phyloP scores from a whole-genome alignment of 2,113 vertebrate genomes.

The Catharus fuscescens region DNA sequence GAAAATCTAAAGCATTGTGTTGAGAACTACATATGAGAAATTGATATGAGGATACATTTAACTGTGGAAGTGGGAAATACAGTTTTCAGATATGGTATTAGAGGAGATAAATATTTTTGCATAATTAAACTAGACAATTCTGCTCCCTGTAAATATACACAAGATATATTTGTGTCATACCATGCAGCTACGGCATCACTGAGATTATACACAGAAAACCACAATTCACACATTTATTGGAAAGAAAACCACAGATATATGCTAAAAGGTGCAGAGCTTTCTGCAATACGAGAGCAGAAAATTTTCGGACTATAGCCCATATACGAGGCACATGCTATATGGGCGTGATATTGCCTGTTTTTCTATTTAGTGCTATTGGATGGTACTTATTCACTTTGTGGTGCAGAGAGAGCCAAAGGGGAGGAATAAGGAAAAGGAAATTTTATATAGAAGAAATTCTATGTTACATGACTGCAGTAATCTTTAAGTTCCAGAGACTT shows the following conservation, averaged over 20 bases:
- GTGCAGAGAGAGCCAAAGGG: background rate
- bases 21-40: conserved; percentile 28
- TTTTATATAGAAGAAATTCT: background rate
- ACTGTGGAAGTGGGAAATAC: background rate
- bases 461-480: background rate
- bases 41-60: conserved; percentile 51
- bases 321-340: background rate
- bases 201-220: background rate
- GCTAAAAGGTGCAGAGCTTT: background rate
- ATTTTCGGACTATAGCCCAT: background rate
- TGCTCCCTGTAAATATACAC: background rate
- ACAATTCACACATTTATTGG: background rate
- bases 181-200: background rate
- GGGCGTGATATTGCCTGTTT: background rate
- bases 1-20: conserved; percentile 32
- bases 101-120: conserved; percentile 43
- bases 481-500: background rate
- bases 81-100: conserved; percentile 43
- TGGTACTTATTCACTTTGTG: background rate
- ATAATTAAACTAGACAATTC: conserved; percentile 38
- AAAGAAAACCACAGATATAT: background rate
- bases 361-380: background rate
- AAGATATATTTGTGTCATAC: background rate
- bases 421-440: background rate
- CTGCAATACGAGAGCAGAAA: background rate